Base-by-base conservation (phyloP, 2,113 vertebrate species). In the Suncus etruscus region DNA sequence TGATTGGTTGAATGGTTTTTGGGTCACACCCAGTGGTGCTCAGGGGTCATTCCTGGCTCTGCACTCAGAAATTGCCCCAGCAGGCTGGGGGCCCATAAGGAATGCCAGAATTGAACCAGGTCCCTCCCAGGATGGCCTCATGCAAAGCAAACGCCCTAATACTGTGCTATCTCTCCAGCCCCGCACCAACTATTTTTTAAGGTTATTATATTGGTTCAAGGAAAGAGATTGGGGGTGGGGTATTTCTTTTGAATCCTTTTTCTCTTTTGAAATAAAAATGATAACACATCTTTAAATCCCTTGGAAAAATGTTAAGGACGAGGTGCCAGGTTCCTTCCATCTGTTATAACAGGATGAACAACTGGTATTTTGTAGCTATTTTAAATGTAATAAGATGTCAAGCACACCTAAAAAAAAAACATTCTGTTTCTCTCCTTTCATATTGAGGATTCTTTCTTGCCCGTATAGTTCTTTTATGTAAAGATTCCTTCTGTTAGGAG, bases 261-360 rank as follows among this genome's bases (percentile, higher is more conserved):
- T 65, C 25, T 83, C 82, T 87, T 72, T 81, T 45, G 63, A 39
- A 18, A 45, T 94, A 84, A 90, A 74, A 73, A 81, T 50, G 61
- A 91, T 80, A 91, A 48, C 65, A 92, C 74, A 84, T 12, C 65
- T 82, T 31, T 8, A 29, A 66, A 20, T 72, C 47, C 11, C 11
- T 95, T 95, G 79, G 86, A 96, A 95, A 94, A 10, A 63, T 31
- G 3, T 66, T 69, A 65, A 75, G 24, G 18, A 83, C 25, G 31
- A 77, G 50, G 65, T 91, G 73, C 83, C 87, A 91, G 87, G 47
- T 94, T 95, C 63, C 50, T 86, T 87, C 93, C 91, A 95, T 95
- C 93, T 94, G 86, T 88, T 94, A 25, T n/a, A 90, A 86, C n/a
- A 95, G 91, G 86, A 95, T 94, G 54, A 80, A 85, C 86, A 94